Base-by-base conservation (phyloP, 2,797 vertebrate genomes). In the Danio tinwini region DNA sequence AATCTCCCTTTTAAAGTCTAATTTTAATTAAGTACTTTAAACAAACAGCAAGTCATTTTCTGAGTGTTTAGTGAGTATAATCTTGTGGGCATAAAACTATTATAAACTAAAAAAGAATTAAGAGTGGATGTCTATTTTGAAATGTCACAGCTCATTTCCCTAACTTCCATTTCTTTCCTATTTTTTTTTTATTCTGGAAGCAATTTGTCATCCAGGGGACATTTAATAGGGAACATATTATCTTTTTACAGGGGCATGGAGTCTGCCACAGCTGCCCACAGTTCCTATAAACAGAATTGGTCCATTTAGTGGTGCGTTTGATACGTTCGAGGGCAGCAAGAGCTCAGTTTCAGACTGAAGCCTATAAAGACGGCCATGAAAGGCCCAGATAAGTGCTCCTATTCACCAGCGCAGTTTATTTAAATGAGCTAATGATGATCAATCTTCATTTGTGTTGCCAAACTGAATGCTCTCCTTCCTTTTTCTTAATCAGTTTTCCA, bases 141-240 rank as follows among this genome's bases (percentile, higher is more conserved):
- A 80, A 75, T 92, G 90, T 92, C 88, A 91, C 88, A 85, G 87
- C 84, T 87, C 88, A 90, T 92, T 92, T 92, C 90, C 90, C 88
- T 86, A 88, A 89, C 88, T 91, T 90, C 82, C 85, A 84, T 83
- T 69, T 72, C 88, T 90, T 92, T 63, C 21, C 21, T 58, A 7
- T 58, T 9, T 29, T 12, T 7, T 52, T 88, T 91, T 88, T 86
- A 29, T 89, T 89, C 90, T 93, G 93, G 92, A 93, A 93, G 90
- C 88, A 93, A 94, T 94, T 94, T 94, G 92, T 94, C 92, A 94
- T 92, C 90, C 92, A 86, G 91, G 92, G 91, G 91, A 90, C 89
- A 92, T 94, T 94, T 94, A 94, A 94, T 87, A 88, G 89, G 87
- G 90, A 91, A 91, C 90, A 89, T 90, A 93, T 93, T 93, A 93